Conservation (phyloP, 2,888 invertebrate genomes). For the Chrysomela aeneicollis region DNA sequence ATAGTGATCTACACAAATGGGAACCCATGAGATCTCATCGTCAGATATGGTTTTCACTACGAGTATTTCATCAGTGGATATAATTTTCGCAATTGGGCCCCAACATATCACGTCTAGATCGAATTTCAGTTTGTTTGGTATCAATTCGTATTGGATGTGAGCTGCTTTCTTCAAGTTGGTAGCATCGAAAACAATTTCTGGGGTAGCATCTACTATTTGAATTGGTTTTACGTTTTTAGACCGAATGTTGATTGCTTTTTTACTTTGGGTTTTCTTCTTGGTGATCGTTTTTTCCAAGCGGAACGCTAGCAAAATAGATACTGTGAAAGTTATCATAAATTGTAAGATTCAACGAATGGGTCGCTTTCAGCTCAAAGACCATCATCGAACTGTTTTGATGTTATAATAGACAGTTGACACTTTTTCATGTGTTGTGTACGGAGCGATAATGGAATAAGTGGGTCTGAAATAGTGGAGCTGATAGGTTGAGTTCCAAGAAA, state of each 20-base stretch:
- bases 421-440: no score
- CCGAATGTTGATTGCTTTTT: constrained; percentile 19
- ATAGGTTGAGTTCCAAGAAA: no score
- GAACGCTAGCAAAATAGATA: constrained; percentile 41
- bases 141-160: constrained; percentile 46
- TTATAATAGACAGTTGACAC: no score
- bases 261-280: constrained; percentile 21
- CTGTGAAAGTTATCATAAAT: constrained; percentile 38
- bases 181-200: constrained; percentile 33
- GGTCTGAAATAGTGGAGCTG: no score
- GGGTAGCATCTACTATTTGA: not conserved
- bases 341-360: no score
- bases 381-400: no score
- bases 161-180: constrained; percentile 34
- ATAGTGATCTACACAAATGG: constrained; percentile 44
- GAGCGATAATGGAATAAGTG: no score
- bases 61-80: constrained; percentile 35
- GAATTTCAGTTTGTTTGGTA: constrained; percentile 43
- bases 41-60: constrained; percentile 39
- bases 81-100: constrained; percentile 42
- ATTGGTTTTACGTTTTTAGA: constrained; percentile 15
- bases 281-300: constrained; percentile 19
- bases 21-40: constrained; percentile 44
- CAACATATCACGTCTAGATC: constrained; percentile 47
- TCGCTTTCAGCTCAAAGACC: no score